Conservation (phyloP, 2,113 vertebrate genomes). For the Archocentrus centrarchus region DNA sequence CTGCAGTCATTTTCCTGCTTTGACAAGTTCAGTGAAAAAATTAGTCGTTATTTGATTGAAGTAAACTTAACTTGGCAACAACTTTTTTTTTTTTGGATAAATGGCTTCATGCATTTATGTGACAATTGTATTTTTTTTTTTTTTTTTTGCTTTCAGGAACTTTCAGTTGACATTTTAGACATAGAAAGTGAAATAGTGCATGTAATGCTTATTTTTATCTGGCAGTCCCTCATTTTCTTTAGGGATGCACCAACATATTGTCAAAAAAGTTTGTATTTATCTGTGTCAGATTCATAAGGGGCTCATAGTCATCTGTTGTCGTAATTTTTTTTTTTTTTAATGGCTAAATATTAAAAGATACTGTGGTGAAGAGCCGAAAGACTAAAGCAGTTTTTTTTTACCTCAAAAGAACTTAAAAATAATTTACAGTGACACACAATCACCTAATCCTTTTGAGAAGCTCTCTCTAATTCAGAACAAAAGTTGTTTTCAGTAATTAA, state of each 20-base stretch:
- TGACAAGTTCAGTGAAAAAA: not conserved
- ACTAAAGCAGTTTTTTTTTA: not conserved
- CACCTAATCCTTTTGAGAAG: not conserved
- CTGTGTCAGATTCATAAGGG: not conserved
- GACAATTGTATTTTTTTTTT: not conserved
- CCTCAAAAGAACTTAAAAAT: not conserved
- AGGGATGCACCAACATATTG: no score
- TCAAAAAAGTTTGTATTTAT: not conserved
- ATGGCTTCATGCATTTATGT: not conserved
- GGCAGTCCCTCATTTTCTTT: not conserved
- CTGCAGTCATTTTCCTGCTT: not conserved
- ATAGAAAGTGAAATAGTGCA: not conserved
- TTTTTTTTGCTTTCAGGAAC: not conserved
- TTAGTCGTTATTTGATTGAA: not conserved
- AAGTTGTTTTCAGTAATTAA: not conserved
- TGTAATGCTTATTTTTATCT: not conserved
- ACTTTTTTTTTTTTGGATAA: accelerated
- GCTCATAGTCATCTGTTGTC: not conserved
- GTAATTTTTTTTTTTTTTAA: not conserved
- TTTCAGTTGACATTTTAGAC: not conserved
- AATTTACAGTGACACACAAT: not conserved
- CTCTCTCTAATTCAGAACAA: not conserved
- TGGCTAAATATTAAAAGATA: not conserved
- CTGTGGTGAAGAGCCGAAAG: not conserved
- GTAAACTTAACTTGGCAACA: not conserved